Evolutionary conservation across 1,140 invertebrate genomes (phyloP).

Genomic region (Cataglyphis hispanica): DNA sequence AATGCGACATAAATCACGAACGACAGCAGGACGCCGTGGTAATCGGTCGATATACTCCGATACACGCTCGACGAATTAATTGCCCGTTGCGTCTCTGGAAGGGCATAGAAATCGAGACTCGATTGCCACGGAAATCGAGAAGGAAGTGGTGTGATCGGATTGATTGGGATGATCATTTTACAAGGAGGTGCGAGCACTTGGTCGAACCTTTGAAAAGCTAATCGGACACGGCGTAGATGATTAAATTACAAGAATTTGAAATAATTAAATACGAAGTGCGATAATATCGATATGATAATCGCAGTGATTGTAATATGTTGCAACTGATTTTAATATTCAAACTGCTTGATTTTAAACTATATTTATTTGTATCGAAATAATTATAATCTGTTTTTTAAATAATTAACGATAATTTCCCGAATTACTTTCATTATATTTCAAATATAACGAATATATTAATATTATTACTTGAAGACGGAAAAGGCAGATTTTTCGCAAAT

Average conservation of each 20-base stretch:
- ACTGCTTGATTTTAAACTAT: too few relatives aligned
- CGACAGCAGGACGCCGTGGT: conserved; percentile 75
- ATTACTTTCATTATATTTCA: neutral
- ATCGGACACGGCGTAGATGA: conserved; percentile 64
- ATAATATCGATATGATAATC: conserved; percentile 16
- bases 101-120: conserved; percentile 73
- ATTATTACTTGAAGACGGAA: neutral
- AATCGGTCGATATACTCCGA: conserved; percentile 81
- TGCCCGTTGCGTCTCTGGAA: conserved; percentile 77
- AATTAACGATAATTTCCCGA: neutral
- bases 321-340: neutral
- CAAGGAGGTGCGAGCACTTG: conserved; percentile 68
- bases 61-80: conserved; percentile 81
- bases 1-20: conserved; percentile 83
- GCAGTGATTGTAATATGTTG: neutral
- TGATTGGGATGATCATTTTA: conserved; percentile 69
- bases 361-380: too few relatives aligned
- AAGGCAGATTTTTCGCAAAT: neutral
- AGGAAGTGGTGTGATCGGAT: conserved; percentile 74
- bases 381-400: neutral
- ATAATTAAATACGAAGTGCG: conserved; percentile 41
- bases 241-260: conserved; percentile 38
- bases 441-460: neutral
- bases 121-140: conserved; percentile 77
- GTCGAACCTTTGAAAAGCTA: conserved; percentile 63